Percentiles rank a stretch among this genome's conserved stretches.
These are phyloP conservation scores for Philopotamus ludificatus DNA, from an alignment of 1,140 invertebrate species.

Conservation along the genomic window DNA sequence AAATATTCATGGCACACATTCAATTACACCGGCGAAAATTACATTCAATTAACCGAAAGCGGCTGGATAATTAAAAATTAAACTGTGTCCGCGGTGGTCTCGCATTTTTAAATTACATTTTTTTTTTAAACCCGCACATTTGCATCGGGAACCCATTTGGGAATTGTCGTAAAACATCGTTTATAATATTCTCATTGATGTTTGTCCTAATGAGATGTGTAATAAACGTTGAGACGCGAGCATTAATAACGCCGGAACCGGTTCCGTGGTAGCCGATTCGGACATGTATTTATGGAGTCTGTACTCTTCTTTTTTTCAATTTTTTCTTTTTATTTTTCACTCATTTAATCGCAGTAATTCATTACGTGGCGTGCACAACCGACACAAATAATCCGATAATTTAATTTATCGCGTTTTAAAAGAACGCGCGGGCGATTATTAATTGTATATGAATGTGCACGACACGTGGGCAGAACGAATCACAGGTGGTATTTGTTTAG, in stretches of 20 bases:
- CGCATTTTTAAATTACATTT: neutral
- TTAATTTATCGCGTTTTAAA: slow-evolving; percentile 24
- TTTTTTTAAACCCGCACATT: no score
- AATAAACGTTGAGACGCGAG: slow-evolving; percentile 34
- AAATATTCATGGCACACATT: no score
- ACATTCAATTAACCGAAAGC: neutral
- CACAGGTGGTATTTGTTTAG: no score
- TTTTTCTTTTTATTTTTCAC: neutral
- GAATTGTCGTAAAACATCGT: neutral
- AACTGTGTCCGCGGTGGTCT: neutral
- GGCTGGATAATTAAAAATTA: neutral
- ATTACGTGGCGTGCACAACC: slow-evolving; percentile 7
- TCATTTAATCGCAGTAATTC: slow-evolving; percentile 23
- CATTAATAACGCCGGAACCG: slow-evolving; percentile 35
- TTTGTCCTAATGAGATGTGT: slow-evolving; percentile 36
- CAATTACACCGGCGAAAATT: neutral
- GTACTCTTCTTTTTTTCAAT: slow-evolving; percentile 1
- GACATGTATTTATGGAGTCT: slow-evolving; percentile 19
- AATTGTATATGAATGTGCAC: slow-evolving; percentile 6
- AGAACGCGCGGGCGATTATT: neutral
- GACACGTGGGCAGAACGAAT: no score
- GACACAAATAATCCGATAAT: slow-evolving; percentile 31
- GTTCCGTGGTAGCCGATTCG: slow-evolving; percentile 13
- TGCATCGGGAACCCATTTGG: no score
- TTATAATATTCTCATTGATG: slow-evolving; percentile 20